Evolutionary conservation across 2,888 invertebrate species (phyloP).

Genomic region (Tricholauxania praeusta): DNA sequence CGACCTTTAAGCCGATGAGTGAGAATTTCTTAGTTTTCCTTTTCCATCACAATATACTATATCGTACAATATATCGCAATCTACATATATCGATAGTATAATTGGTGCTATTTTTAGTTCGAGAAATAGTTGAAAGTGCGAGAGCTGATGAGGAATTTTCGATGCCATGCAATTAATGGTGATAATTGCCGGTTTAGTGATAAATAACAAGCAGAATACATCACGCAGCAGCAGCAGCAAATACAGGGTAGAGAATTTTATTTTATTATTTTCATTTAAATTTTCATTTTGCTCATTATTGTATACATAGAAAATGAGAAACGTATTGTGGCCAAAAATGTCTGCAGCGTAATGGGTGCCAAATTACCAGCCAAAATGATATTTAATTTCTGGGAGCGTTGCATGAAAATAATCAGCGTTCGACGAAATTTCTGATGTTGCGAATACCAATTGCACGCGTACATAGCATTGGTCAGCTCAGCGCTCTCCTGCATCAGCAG

Average conservation of each 20-base stretch:
- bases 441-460: conserved; percentile 52
- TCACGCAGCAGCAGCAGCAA: not conserved
- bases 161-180: conserved; percentile 19
- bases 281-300: conserved; percentile 42
- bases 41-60: too few relatives aligned
- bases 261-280: not conserved
- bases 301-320: conserved; percentile 50
- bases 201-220: not conserved
- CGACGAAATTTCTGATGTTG: conserved; percentile 49
- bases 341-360: conserved; percentile 52
- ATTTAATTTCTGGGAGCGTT: conserved; percentile 50
- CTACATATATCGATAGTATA: too few relatives aligned
- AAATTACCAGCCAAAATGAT: conserved; percentile 50
- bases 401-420: conserved; percentile 55
- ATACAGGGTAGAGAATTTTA: too few relatives aligned
- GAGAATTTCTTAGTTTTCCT: too few relatives aligned
- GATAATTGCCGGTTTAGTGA: conserved; percentile 11
- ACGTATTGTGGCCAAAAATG: conserved; percentile 48
- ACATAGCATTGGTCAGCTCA: conserved; percentile 50
- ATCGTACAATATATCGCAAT: too few relatives aligned
- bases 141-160: not conserved
- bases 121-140: too few relatives aligned
- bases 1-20: too few relatives aligned
- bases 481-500: conserved; percentile 46
- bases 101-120: too few relatives aligned